phyloP scores from a whole-genome alignment of 37 sponge, comb jelly and placozoan species.

The Beroe ovata region DNA sequence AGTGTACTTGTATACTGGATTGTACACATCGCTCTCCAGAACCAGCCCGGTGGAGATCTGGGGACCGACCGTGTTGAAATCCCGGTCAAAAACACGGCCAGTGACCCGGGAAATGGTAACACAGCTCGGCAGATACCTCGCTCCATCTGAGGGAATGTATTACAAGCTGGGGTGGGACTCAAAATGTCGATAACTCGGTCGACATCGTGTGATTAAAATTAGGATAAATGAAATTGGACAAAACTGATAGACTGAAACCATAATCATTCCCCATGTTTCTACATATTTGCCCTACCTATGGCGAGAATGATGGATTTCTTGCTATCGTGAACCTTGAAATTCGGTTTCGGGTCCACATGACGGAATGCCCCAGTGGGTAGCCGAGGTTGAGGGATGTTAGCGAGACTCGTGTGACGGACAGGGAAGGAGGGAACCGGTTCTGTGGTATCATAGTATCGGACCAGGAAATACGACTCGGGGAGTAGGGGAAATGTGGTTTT shows the following conservation, averaged over 20 bases:
- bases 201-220: no score
- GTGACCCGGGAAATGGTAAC: slow-evolving; percentile 49
- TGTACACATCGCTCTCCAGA: slow-evolving; percentile 47
- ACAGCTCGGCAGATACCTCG: slow-evolving; percentile 50
- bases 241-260: no score
- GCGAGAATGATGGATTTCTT: not conserved
- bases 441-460: slow-evolving; percentile 30
- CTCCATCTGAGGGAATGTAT: slow-evolving; percentile 61
- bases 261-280: no score
- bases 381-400: slow-evolving; percentile 16
- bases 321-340: not conserved
- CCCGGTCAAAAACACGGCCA: slow-evolving; percentile 37
- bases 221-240: no score
- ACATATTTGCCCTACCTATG: not conserved
- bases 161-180: not conserved
- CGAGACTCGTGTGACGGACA: not conserved
- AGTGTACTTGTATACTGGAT: slow-evolving; percentile 61
- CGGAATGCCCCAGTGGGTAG: slow-evolving; percentile 56
- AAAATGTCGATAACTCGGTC: no score
- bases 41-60: slow-evolving; percentile 29
- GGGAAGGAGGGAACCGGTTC: slow-evolving; percentile 8
- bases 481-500: not conserved
- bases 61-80: slow-evolving; percentile 34
- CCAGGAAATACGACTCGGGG: not conserved
- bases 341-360: slow-evolving; percentile 7